Conservation (phyloP, 2,888 invertebrate genomes). For the Gandaritis pyraliata region DNA sequence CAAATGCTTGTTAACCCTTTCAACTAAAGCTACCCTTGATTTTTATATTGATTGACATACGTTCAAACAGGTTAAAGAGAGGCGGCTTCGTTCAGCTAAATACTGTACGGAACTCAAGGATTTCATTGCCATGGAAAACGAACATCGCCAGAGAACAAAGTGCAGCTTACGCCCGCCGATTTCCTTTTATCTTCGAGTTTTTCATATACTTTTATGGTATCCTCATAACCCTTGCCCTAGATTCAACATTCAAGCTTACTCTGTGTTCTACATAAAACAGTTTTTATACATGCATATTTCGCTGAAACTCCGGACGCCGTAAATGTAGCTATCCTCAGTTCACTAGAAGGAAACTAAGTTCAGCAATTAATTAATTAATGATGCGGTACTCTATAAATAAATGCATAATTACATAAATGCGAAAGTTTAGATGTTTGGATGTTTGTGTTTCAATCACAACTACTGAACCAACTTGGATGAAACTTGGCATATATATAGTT, state of each 20-base stretch:
- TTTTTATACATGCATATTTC: not conserved
- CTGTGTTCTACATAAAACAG: not conserved
- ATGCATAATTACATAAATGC: no score
- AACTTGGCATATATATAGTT: no score
- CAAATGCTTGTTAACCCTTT: not conserved
- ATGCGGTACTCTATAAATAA: no score
- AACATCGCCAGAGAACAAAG: conserved; percentile 25
- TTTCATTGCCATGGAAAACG: conserved; percentile 18
- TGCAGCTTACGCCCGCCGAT: conserved; percentile 29
- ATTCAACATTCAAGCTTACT: conserved; percentile 20
- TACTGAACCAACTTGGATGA: no score
- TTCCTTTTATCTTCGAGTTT: conserved; percentile 34
- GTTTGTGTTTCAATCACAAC: no score
- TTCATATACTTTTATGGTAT: conserved; percentile 37
- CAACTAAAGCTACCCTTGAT: not conserved
- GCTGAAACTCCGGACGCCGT: not conserved
- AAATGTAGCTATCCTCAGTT: no score
- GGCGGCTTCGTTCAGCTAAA: not conserved
- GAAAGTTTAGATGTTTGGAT: no score
- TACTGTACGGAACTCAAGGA: conserved; percentile 6
- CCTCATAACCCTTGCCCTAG: conserved; percentile 39
- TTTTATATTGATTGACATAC: not conserved
- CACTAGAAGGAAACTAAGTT: no score
- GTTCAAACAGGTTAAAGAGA: not conserved
- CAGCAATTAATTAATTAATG: no score